phyloP scores from a whole-genome alignment of 2,797 vertebrate genomes.

The Gadopsis bispinosus region DNA sequence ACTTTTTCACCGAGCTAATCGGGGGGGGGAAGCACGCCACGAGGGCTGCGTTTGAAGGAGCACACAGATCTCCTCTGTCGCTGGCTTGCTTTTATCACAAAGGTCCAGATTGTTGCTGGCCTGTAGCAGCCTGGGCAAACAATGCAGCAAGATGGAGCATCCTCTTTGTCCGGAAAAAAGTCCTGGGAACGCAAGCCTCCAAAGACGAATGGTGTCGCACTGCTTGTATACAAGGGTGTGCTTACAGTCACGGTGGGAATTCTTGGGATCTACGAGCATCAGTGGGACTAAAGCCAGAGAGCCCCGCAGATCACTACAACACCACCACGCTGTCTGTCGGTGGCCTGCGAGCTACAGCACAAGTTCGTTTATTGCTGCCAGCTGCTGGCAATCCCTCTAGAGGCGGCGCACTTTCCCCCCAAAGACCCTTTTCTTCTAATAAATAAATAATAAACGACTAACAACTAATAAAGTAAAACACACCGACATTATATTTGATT shows the following conservation, averaged over 20 bases:
- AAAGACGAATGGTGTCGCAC: slow-evolving; percentile 16
- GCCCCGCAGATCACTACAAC: slow-evolving; percentile 2
- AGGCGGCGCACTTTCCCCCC: too few species aligned
- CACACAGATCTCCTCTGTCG: slow-evolving; percentile 25
- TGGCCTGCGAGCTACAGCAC: too few species aligned
- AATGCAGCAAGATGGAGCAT: slow-evolving; percentile 32
- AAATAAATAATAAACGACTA: too few species aligned
- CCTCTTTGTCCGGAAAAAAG: slow-evolving; percentile 20
- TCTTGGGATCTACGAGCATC: background rate
- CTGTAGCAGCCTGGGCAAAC: slow-evolving; percentile 23
- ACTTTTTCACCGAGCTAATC: slow-evolving; percentile 36
- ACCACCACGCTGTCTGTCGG: too few species aligned
- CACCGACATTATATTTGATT: background rate
- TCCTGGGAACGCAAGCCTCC: background rate
- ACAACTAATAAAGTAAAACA: background rate
- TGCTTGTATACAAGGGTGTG: background rate
- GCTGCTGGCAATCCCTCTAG: too few species aligned
- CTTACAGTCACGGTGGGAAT: background rate
- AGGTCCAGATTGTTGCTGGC: slow-evolving; percentile 43
- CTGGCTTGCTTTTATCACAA: slow-evolving; percentile 48
- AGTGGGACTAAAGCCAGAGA: slow-evolving; percentile 15
- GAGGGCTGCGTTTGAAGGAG: slow-evolving; percentile 9
- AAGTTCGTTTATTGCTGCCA: too few species aligned
- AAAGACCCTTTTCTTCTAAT: too few species aligned
- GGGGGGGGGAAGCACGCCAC: background rate